Evolutionary conservation across 2,888 invertebrate genomes (phyloP).

Genomic region (Andricus curvator): DNA sequence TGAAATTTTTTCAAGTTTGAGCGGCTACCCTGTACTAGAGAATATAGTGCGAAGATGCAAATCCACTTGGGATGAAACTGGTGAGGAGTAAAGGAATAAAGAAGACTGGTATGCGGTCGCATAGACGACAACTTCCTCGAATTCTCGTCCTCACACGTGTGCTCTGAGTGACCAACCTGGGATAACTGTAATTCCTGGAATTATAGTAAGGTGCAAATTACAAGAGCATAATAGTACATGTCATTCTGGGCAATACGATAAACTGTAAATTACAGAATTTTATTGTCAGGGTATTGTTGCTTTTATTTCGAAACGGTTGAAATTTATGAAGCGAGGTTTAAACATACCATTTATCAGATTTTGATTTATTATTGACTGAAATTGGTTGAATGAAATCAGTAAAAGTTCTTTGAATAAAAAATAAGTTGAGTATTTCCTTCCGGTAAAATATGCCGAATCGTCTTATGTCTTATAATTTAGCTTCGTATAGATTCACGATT

Average conservation of each 20-base stretch:
- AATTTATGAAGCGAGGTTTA: neutral
- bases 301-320: slow-evolving; percentile 7
- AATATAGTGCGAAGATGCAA: neutral
- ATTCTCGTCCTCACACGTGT: slow-evolving; percentile 2
- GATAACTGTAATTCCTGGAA: slow-evolving; percentile 11
- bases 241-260: neutral
- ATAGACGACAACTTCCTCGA: slow-evolving; percentile 3
- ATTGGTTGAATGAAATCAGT: too few relatives aligned
- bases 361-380: too few relatives aligned
- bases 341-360: too few relatives aligned
- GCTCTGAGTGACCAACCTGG: neutral
- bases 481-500: too few relatives aligned
- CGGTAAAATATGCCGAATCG: too few relatives aligned
- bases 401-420: too few relatives aligned
- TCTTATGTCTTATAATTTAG: too few relatives aligned
- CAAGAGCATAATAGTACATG: neutral
- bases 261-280: slow-evolving; percentile 2
- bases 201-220: slow-evolving; percentile 22
- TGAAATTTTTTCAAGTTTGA: too few relatives aligned
- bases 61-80: neutral
- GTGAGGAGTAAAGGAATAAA: neutral
- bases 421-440: too few relatives aligned
- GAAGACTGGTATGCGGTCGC: slow-evolving; percentile 10
- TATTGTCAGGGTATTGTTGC: neutral
- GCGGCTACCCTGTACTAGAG: too few relatives aligned